phyloP scores from a whole-genome alignment of 2,888 invertebrate species.

The Pherbina coryleti region DNA sequence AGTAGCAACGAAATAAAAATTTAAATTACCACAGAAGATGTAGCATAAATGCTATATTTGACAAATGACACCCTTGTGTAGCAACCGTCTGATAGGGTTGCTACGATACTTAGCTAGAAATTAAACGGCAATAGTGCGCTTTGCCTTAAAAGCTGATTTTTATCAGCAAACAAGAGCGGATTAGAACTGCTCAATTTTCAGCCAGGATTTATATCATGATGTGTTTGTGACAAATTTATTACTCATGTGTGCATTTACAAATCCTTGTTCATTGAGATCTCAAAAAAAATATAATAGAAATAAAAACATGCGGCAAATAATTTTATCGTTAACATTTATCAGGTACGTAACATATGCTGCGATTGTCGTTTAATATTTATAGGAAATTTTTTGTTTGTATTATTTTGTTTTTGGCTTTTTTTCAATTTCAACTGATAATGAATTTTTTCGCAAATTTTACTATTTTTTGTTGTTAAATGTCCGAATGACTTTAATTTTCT shows the following conservation, averaged over 20 bases:
- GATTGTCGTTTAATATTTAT: no score
- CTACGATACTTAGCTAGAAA: constrained; percentile 33
- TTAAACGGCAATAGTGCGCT: neutral
- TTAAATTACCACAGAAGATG: constrained; percentile 45
- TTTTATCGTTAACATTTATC: constrained; percentile 35
- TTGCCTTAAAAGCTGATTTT: constrained; percentile 18
- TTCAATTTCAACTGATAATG: no score
- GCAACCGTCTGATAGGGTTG: constrained; percentile 23
- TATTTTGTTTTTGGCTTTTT: no score
- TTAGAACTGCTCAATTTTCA: constrained; percentile 46
- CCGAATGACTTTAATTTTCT: no score
- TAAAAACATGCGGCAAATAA: constrained; percentile 42
- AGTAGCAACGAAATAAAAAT: constrained; percentile 26
- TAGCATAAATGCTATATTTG: constrained; percentile 6
- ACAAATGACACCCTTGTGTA: no score
- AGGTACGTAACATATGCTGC: constrained; percentile 1
- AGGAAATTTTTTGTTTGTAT: no score
- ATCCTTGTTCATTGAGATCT: constrained; percentile 2
- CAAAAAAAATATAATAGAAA: neutral
- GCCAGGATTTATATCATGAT: constrained; percentile 19
- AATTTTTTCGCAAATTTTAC: no score
- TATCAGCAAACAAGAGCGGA: constrained; percentile 37
- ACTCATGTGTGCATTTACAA: constrained; percentile 29
- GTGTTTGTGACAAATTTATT: constrained; percentile 8
- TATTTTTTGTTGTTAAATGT: no score